A percentile compares a stretch with the other conserved stretches of the same genome.
phyloP scores from a whole-genome alignment of 2,113 vertebrate genomes.

The Alaudala cheleensis region DNA sequence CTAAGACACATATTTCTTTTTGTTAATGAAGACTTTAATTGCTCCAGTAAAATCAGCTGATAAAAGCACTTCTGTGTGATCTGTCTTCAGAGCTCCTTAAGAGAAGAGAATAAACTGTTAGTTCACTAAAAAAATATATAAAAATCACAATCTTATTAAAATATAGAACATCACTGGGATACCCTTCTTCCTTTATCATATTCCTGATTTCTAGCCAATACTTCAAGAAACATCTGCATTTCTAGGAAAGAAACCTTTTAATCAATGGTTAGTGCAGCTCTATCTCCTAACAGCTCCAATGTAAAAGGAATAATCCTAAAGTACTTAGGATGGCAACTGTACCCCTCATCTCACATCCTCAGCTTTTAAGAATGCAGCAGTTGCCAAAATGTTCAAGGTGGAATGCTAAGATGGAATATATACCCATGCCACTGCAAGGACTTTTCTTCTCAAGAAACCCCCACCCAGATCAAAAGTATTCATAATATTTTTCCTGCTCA shows the following conservation, averaged over 20 bases:
- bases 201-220: background rate
- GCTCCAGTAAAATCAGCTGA: constrained; percentile 98
- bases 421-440: background rate
- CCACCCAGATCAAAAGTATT: background rate
- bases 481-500: background rate
- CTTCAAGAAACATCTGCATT: background rate
- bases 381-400: background rate
- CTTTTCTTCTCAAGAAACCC: background rate
- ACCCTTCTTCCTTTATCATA: background rate
- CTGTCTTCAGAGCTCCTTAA: constrained; percentile 90
- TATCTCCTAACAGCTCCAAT: background rate
- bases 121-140: background rate
- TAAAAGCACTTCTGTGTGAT: constrained; percentile 94
- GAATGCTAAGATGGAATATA: background rate
- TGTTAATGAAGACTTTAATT: constrained; percentile 99
- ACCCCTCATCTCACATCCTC: background rate
- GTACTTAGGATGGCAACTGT: background rate
- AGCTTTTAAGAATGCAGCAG: background rate
- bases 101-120: constrained; percentile 14
- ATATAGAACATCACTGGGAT: background rate
- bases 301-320: background rate
- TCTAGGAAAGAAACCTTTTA: background rate
- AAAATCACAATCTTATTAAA: background rate
- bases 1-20: constrained; percentile 86
- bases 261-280: background rate